Conservation (phyloP, 2,113 vertebrate species). For the Catharus bicknelli region DNA sequence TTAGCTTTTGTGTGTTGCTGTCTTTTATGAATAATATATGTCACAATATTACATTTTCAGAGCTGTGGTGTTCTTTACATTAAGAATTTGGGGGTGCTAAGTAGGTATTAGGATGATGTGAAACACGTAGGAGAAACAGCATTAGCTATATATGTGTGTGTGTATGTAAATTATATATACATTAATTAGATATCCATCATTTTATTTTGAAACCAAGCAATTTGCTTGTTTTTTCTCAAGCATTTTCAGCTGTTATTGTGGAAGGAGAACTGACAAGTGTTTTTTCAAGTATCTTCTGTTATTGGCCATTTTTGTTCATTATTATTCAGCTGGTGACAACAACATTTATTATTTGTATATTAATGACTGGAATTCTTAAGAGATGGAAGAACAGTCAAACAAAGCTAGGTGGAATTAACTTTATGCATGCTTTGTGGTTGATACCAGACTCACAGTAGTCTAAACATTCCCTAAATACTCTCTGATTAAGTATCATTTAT, state of each 20-base stretch:
- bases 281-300: slow-evolving; percentile 38
- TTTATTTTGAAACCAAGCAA: slow-evolving; percentile 16
- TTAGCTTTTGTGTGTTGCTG: slow-evolving; percentile 10
- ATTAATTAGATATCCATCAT: neutral
- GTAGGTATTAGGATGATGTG: neutral
- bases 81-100: neutral
- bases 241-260: slow-evolving; percentile 15
- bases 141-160: neutral
- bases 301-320: slow-evolving; percentile 35
- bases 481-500: slow-evolving; percentile 34
- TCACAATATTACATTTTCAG: slow-evolving; percentile 4
- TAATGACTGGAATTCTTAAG: slow-evolving; percentile 49
- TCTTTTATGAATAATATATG: slow-evolving; percentile 61
- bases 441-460: neutral
- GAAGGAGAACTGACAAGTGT: slow-evolving; percentile 17
- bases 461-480: slow-evolving; percentile 18
- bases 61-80: slow-evolving; percentile 3
- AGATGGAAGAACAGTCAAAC: slow-evolving; percentile 43
- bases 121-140: neutral
- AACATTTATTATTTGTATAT: slow-evolving; percentile 55
- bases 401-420: slow-evolving; percentile 34
- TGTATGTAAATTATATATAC: neutral
- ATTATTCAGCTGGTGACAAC: slow-evolving; percentile 41
- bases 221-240: neutral
- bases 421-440: neutral